Conservation (phyloP, 2,113 vertebrate genomes). For the Platysternon megacephalum region DNA sequence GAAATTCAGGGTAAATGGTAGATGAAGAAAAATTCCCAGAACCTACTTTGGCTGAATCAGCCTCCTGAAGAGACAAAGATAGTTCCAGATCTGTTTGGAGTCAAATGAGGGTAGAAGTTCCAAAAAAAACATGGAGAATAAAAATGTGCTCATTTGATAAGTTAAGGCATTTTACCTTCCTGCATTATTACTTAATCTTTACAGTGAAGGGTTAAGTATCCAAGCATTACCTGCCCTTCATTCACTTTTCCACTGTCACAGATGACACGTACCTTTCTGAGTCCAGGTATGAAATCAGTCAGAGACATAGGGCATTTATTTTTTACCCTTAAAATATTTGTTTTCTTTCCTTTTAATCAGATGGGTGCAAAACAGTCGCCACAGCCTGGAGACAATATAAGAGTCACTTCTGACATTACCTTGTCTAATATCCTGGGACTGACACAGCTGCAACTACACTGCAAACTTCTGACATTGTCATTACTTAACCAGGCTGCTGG, state of each 20-base stretch:
- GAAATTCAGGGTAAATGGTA: no score
- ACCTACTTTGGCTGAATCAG: no score
- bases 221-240: background rate
- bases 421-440: background rate
- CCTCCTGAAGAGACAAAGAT: background rate
- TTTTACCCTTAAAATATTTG: background rate
- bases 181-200: background rate
- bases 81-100: background rate
- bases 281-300: background rate
- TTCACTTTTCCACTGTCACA: background rate
- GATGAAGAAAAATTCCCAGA: no score
- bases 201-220: background rate
- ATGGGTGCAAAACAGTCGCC: background rate
- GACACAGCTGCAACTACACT: background rate
- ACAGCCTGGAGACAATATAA: background rate
- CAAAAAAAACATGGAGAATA: no score
- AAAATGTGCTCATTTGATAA: background rate
- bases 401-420: background rate
- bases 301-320: background rate
- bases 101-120: background rate
- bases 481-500: background rate
- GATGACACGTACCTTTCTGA: fast-evolving
- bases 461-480: background rate
- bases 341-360: background rate
- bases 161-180: background rate